Conservation (phyloP, 2,888 invertebrate genomes). For the Calliphora vomitoria region DNA sequence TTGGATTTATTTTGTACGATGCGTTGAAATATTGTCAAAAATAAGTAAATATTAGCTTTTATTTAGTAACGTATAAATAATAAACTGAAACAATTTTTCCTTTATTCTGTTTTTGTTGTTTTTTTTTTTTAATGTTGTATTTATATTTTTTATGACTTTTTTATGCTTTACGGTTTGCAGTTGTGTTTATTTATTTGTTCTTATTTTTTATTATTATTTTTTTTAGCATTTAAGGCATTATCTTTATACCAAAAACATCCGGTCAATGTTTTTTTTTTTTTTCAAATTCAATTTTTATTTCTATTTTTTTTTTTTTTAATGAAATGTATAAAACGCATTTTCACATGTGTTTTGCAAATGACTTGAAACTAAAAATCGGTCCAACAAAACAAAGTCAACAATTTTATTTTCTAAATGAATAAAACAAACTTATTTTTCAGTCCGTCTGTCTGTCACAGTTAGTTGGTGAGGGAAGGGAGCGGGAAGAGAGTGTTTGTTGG, state of each 20-base stretch:
- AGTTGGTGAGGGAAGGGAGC: not conserved
- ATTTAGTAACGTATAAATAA: conserved; percentile 33
- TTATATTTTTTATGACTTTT: not conserved
- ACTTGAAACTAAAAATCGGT: conserved; percentile 6
- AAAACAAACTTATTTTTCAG: conserved; percentile 35
- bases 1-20: not conserved
- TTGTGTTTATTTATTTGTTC: conserved; percentile 44
- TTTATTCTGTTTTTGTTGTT: not conserved
- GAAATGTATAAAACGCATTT: conserved; percentile 66
- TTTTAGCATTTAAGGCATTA: conserved; percentile 58
- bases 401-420: conserved; percentile 56
- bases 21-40: conserved; percentile 44
- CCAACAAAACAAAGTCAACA: conserved; percentile 38
- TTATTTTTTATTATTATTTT: conserved; percentile 50
- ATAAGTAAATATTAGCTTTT: conserved; percentile 44
- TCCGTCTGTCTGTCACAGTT: not conserved
- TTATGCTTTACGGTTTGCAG: not conserved
- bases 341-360: conserved; percentile 69
- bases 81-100: conserved; percentile 14
- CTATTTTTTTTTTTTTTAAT: conserved; percentile 23
- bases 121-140: not conserved
- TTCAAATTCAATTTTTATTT: conserved; percentile 23
- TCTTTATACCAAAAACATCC: conserved; percentile 80
- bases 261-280: conserved; percentile 78
- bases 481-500: not conserved